phyloP scores from a whole-genome alignment of 2,113 vertebrate species.

The Ploceus nigricollis region DNA sequence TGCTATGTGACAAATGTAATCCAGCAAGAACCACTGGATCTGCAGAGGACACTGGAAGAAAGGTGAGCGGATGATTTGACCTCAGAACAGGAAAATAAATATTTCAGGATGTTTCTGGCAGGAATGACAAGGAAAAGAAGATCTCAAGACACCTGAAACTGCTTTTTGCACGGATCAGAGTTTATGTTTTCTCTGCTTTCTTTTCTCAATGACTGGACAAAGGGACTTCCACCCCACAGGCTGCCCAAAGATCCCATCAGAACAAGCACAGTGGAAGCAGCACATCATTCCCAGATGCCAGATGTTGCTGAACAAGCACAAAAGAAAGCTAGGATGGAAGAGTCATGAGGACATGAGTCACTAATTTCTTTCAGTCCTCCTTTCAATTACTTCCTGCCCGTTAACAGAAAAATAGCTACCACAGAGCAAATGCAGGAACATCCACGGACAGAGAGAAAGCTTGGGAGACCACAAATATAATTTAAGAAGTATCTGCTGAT shows the following conservation, averaged over 20 bases:
- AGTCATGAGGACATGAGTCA: conserved; percentile 54
- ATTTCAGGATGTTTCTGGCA: not conserved
- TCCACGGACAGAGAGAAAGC: not conserved
- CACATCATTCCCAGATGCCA: not conserved
- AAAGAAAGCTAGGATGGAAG: not conserved
- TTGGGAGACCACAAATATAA: not conserved
- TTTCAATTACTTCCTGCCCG: conserved; percentile 37
- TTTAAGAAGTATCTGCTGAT: not conserved
- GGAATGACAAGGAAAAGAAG: not conserved
- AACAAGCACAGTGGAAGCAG: not conserved
- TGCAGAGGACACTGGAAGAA: not conserved
- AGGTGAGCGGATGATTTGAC: not conserved
- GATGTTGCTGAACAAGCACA: conserved; percentile 41
- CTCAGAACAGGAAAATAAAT: not conserved
- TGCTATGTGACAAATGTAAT: not conserved
- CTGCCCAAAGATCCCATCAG: accelerated
- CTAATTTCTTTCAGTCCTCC: conserved; percentile 22
- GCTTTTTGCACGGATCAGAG: not conserved
- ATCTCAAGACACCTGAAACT: not conserved
- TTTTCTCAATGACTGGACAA: not conserved
- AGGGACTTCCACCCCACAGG: not conserved
- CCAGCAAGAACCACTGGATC: not conserved
- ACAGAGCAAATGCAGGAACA: conserved; percentile 5
- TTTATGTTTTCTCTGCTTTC: not conserved
- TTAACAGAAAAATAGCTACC: conserved; percentile 48